Percentiles rank a stretch among this genome's conserved stretches.
Evolutionary conservation across 2,888 invertebrate genomes (phyloP).

Genomic region (Archaeoteleia sp.): DNA sequence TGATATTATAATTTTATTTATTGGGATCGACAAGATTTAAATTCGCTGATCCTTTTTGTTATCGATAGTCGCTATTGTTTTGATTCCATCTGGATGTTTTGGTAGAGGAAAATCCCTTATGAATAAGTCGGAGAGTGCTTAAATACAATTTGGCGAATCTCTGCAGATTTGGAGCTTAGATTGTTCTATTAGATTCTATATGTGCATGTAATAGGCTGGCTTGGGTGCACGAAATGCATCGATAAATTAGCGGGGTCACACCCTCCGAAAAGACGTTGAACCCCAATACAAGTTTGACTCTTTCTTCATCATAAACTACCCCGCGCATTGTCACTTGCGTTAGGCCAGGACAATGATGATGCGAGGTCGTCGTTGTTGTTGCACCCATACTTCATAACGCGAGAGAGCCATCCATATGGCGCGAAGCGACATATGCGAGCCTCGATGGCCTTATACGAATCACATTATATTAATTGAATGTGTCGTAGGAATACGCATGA

Average conservation of each 20-base stretch:
- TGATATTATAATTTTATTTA: too few species aligned
- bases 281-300: slow-evolving; percentile 59
- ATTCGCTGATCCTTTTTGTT: too few species aligned
- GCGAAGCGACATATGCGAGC: slow-evolving; percentile 58
- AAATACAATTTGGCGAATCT: slow-evolving; percentile 44
- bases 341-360: slow-evolving; percentile 43
- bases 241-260: slow-evolving; percentile 62
- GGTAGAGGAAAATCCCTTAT: too few species aligned
- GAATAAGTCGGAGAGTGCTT: slow-evolving; percentile 26
- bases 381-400: slow-evolving; percentile 49
- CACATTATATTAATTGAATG: slow-evolving; percentile 64
- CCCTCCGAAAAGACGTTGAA: slow-evolving; percentile 46
- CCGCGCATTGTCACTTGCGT: slow-evolving; percentile 41
- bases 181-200: slow-evolving; percentile 42
- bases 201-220: slow-evolving; percentile 28
- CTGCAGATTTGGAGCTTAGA: too few species aligned
- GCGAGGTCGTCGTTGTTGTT: too few species aligned
- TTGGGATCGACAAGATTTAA: too few species aligned
- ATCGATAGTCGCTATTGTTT: too few species aligned
- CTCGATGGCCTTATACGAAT: slow-evolving; percentile 55
- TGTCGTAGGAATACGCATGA: slow-evolving; percentile 49
- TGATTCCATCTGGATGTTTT: too few species aligned
- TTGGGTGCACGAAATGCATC: slow-evolving; percentile 20
- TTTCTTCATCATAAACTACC: slow-evolving; percentile 54
- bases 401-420: slow-evolving; percentile 61